Base-by-base conservation (phyloP, 2,888 invertebrate species). In the Trachelus tabidus region DNA sequence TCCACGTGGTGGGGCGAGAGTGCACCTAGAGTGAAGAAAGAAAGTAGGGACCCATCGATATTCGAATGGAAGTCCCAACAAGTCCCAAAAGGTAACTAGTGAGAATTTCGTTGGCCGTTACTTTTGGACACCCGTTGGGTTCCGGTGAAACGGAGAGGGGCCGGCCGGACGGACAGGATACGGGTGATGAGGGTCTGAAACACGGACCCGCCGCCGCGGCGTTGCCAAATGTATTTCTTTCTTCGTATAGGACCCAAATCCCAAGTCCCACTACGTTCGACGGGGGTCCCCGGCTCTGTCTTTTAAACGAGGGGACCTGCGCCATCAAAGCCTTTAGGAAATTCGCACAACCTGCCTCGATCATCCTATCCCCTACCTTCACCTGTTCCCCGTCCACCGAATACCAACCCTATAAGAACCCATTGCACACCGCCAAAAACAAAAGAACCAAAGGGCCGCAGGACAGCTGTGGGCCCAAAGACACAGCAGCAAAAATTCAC, bases 141-240 rank as follows among this genome's bases (percentile, higher is more conserved):
- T 71, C 76, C 76, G 78, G 75, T 75, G 71, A 76, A 76, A 37
- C n/a, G 68, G 71, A 77, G 40, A 77, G 68, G 69, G 69, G 34
- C 33, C 23, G 75, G 77, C 37, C 75, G 78, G 75, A 78, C 75
- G 78, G 78, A 78, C 78, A 78, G 78, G 78, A 78, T 78, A 76
- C 78, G 78, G 71, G 75, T 76, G 78, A 76, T 78, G 78, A 78
- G 78, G 78, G 78, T 78, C 76, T 75, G 76, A 76, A 78, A 78
- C 75, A 56, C 68, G 76, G 75, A 35, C 78, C 77, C 75, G 77
- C 75, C 77, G 77, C 68, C 75, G 77, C 77, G 33, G 78, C 78
- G 78, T 78, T 78, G 78, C 78, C 78, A 78, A 78, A 78, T 75
- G 75, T 78, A 76, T 76, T 78, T 78, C 76, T 73, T 78, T 78